Percentiles rank a stretch among this genome's conserved stretches.
phyloP scores from a whole-genome alignment of 2,888 invertebrate species.

The Aproaerema taeniolella region DNA sequence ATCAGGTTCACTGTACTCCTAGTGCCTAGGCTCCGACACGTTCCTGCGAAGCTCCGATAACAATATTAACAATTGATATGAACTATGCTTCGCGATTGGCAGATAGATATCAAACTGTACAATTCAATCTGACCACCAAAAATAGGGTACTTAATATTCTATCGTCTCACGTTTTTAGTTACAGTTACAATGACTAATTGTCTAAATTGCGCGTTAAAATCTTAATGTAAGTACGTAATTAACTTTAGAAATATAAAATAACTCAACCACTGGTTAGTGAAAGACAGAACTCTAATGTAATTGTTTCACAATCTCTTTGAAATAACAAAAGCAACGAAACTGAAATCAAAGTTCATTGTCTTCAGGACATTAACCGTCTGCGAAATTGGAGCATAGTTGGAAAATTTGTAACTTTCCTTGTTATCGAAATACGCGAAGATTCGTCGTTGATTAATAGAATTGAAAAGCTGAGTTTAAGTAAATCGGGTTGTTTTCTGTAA shows the following conservation, averaged over 20 bases:
- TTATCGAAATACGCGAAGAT: conserved; percentile 9
- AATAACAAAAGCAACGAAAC: conserved; percentile 6
- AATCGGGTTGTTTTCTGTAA: too few species aligned
- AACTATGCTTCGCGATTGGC: conserved; percentile 26
- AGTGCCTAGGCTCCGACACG: conserved; percentile 28
- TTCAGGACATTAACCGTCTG: conserved; percentile 14
- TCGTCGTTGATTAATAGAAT: not conserved
- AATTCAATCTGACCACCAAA: not conserved
- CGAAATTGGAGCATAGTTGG: conserved; percentile 7
- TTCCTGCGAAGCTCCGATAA: conserved; percentile 45
- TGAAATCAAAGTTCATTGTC: conserved; percentile 16
- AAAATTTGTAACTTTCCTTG: conserved; percentile 10
- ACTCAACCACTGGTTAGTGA: too few species aligned
- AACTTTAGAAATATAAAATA: too few species aligned
- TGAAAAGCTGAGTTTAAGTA: too few species aligned
- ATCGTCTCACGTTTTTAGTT: too few species aligned
- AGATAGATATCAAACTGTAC: conserved; percentile 6
- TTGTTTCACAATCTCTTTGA: too few species aligned
- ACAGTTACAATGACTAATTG: too few species aligned
- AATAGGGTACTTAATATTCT: not conserved
- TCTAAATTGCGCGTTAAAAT: too few species aligned
- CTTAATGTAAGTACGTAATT: too few species aligned
- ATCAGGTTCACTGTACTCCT: conserved; percentile 51
- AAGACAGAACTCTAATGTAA: too few species aligned
- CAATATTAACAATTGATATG: conserved; percentile 43